Conservation (phyloP, 2,113 vertebrate genomes). For the Anolis carolinensis region DNA sequence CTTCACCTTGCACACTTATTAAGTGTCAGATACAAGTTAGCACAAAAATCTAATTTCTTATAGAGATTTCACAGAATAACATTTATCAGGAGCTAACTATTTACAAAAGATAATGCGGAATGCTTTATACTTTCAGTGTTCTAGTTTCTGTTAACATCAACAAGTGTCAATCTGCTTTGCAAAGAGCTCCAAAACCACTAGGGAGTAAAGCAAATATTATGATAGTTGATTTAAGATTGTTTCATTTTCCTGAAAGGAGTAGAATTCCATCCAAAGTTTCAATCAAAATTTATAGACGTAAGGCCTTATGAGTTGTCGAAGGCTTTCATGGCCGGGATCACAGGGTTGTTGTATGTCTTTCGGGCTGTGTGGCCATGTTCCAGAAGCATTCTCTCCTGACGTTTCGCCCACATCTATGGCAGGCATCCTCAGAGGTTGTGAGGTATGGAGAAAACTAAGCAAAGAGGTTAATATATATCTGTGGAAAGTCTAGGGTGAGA, state of each 20-base stretch:
- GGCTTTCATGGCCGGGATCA: too few species aligned
- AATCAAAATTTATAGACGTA: background rate
- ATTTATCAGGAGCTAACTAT: background rate
- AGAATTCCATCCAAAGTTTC: background rate
- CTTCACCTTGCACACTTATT: background rate
- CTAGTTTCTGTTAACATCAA: background rate
- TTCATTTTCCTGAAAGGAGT: background rate
- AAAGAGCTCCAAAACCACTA: background rate
- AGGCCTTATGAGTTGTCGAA: background rate
- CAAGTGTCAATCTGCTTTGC: background rate
- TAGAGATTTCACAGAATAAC: background rate
- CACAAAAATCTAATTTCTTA: background rate
- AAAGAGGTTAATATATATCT: too few species aligned
- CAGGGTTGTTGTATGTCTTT: too few species aligned
- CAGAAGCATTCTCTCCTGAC: too few species aligned
- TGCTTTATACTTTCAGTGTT: background rate
- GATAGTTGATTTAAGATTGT: background rate
- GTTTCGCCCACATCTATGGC: too few species aligned
- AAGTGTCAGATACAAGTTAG: background rate
- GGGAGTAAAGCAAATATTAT: background rate
- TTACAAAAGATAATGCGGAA: background rate
- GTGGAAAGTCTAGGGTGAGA: too few species aligned
- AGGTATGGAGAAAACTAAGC: too few species aligned
- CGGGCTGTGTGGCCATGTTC: too few species aligned
- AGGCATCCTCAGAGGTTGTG: too few species aligned